Evolutionary conservation across 2,888 invertebrate genomes (phyloP), one percentile per base, ranked within the genome.

Genomic region (Diplazon laetatorius): DNA sequence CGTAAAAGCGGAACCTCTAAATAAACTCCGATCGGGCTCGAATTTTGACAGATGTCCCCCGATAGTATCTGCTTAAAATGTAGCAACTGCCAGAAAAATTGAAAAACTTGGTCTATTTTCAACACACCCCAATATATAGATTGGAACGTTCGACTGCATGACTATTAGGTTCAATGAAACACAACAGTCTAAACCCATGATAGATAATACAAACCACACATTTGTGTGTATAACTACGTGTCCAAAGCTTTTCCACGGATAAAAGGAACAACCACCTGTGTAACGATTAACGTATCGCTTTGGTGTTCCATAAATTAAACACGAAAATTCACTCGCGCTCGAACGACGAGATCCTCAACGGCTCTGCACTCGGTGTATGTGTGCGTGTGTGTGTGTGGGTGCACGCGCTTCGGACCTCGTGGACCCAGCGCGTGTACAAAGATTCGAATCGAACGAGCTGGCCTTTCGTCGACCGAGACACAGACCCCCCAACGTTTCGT

Each of bases 111-210:
- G n/a, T n/a, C n/a, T n/a, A n/a, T n/a, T n/a, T n/a, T n/a, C n/a
- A n/a, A n/a, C n/a, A n/a, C 20, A 62, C 25, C 44, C 18, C 48
- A 22, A 37, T 44, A 30, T n/a, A n/a, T 42, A 25, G 39, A 25
- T 39, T 39, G 25, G 35, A 65, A 73, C 65, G 65, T 66, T 63
- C 65, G 59, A 59, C 57, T 39, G 48, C 39, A 50, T 66, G 48
- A 37, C 50, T 48, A 59, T 73, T 59, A 30, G 65, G 63, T 48
- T 52, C 39, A 30, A 35, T 71, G 60, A 12, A 8, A 46, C 12
- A n/a, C 20, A 5, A 20, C 16, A 18, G 37, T 37, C 37, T 44
- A 42, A n/a, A 55, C 46, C 22, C 12, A 14, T 22, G 37, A 48
- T 16, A 22, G 14, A 46, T n/a, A 59, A 57, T 2, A 20, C 22